These are phyloP conservation scores for Thyatira batis DNA, from an alignment of 2,888 invertebrate genomes.

Conservation along the genomic window DNA sequence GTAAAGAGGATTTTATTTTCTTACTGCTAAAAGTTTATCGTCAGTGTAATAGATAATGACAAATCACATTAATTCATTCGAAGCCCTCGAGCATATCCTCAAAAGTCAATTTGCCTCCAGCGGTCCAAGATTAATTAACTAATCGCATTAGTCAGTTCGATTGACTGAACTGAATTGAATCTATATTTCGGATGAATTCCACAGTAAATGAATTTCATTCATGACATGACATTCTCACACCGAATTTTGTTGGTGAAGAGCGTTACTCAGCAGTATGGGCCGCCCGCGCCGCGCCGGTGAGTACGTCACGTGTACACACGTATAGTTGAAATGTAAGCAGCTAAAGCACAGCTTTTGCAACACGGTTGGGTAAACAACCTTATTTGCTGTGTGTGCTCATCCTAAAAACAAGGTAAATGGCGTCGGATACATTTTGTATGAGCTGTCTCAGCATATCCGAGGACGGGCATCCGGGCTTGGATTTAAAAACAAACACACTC, in stretches of 20 bases:
- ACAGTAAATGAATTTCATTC: background rate
- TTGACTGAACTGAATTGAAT: background rate
- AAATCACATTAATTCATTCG: background rate
- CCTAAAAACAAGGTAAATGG: slow-evolving; percentile 48
- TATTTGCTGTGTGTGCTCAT: slow-evolving; percentile 38
- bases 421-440: slow-evolving; percentile 54
- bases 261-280: background rate
- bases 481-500: slow-evolving; percentile 47
- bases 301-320: background rate
- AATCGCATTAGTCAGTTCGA: background rate
- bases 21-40: background rate
- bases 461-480: slow-evolving; percentile 26
- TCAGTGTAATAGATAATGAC: background rate
- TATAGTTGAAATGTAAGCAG: slow-evolving; percentile 2
- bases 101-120: background rate
- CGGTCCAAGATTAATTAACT: background rate
- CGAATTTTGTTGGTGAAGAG: background rate
- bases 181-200: background rate
- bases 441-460: slow-evolving; percentile 55
- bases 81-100: background rate
- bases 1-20: background rate
- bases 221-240: background rate
- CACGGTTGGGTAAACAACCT: slow-evolving; percentile 29
- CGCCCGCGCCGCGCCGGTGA: no score
- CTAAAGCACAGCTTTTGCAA: slow-evolving; percentile 8